Percentiles rank a stretch among this genome's conserved stretches.
These are phyloP conservation scores for Oreochromis mossambicus DNA, from an alignment of 2,797 vertebrate species.

Conservation along the genomic window DNA sequence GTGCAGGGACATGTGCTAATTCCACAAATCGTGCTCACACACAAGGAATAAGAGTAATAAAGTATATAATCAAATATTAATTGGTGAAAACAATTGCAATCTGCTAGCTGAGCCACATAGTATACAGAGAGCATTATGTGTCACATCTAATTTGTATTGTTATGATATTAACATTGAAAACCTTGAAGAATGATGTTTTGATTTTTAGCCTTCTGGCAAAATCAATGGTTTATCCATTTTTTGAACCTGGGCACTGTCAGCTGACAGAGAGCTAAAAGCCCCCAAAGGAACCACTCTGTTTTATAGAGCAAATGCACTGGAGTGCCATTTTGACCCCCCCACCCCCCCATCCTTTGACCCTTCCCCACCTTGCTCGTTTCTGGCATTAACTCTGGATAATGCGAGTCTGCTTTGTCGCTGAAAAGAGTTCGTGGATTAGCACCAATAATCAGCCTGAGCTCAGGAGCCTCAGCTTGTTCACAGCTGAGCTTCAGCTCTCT, in stretches of 20 bases:
- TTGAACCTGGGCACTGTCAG: background rate
- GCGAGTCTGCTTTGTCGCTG: constrained; percentile 13
- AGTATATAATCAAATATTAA: constrained; percentile 2
- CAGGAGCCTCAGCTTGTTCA: constrained; percentile 2
- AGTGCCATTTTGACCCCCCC: constrained; percentile 10
- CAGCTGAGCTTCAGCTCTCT: background rate
- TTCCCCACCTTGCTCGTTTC: constrained; percentile 7
- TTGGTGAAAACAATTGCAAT: background rate
- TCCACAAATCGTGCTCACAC: background rate
- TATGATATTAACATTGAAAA: background rate
- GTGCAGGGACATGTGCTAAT: constrained; percentile 11
- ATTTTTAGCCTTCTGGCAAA: background rate
- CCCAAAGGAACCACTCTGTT: constrained; percentile 25
- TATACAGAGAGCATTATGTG: background rate
- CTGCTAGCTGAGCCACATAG: background rate
- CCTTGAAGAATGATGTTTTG: background rate
- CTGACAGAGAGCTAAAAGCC: constrained; percentile 25
- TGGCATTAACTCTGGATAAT: constrained; percentile 37
- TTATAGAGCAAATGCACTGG: constrained; percentile 26
- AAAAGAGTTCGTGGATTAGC: constrained; percentile 20
- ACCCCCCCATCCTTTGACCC: background rate
- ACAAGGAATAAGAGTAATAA: background rate
- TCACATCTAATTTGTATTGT: background rate
- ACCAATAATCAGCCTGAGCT: constrained; percentile 26
- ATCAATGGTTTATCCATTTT: constrained; percentile 18